Percentiles rank a stretch among this genome's conserved stretches.
phyloP scores from a whole-genome alignment of 2,797 vertebrate species.

The Danio albolineatus region DNA sequence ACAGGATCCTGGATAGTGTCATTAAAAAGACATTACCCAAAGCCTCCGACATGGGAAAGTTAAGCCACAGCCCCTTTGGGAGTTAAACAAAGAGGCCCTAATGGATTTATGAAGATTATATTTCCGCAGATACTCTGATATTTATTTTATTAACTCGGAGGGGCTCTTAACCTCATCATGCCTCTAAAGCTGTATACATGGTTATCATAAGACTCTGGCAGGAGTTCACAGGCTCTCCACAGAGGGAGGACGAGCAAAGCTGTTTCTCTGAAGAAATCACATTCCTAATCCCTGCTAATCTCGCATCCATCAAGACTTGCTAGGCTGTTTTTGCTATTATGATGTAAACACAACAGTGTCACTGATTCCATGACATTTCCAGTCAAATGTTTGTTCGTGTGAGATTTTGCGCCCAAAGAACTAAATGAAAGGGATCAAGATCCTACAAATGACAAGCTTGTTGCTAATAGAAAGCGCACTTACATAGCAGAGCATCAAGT shows the following conservation, averaged over 20 bases:
- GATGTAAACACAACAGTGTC: slow-evolving; percentile 17
- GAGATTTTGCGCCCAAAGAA: slow-evolving; percentile 1
- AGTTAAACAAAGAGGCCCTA: slow-evolving; percentile 62
- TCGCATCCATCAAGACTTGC: not conserved
- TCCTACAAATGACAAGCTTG: not conserved
- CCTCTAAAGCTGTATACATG: slow-evolving; percentile 46
- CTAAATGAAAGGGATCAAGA: slow-evolving; percentile 28
- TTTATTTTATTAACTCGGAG: slow-evolving; percentile 69
- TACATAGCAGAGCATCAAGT: not conserved
- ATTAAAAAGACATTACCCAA: slow-evolving; percentile 69
- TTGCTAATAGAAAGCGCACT: not conserved
- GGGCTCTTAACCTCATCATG: slow-evolving; percentile 58
- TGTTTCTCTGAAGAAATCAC: slow-evolving; percentile 7
- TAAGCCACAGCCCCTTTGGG: slow-evolving; percentile 61
- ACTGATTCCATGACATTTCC: slow-evolving; percentile 9
- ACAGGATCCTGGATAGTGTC: slow-evolving; percentile 51
- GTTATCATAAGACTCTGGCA: slow-evolving; percentile 23
- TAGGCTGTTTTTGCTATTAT: not conserved
- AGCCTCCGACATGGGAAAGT: slow-evolving; percentile 55
- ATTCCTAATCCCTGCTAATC: slow-evolving; percentile 29
- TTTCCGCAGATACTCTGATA: slow-evolving; percentile 63
- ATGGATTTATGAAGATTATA: slow-evolving; percentile 68
- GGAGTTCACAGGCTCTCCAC: not conserved
- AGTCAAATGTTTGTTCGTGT: not conserved
- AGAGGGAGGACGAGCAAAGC: not conserved